Percentiles rank a stretch among this genome's conserved stretches.
Evolutionary conservation across 2,113 vertebrate species (phyloP).

Genomic region (Tetrax tetrax): DNA sequence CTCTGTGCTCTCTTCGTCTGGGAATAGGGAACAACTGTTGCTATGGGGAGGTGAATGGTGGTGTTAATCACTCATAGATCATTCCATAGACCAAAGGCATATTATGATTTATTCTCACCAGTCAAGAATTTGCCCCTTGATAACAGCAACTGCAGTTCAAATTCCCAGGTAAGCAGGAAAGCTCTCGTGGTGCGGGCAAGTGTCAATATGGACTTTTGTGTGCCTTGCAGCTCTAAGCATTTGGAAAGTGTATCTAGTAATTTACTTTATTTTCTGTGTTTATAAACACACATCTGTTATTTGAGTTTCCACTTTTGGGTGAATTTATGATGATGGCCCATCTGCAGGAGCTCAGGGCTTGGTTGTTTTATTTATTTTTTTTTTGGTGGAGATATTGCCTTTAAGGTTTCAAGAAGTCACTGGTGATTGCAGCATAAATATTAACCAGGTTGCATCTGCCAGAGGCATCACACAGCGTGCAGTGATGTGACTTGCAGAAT

Average conservation of each 20-base stretch:
- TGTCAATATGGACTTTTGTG: neutral
- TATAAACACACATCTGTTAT: constrained; percentile 33
- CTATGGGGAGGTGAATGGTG: constrained; percentile 9
- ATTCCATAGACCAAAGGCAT: neutral
- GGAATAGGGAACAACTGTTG: constrained; percentile 43
- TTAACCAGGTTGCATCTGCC: constrained; percentile 15
- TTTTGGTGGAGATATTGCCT: neutral
- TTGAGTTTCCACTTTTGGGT: constrained; percentile 23
- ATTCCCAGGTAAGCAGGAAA: constrained; percentile 6
- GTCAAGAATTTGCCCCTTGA: constrained; percentile 10
- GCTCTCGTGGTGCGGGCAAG: neutral
- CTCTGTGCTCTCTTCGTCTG: neutral
- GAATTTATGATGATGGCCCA: constrained; percentile 22
- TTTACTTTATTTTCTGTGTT: constrained; percentile 7
- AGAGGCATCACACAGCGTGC: constrained; percentile 3
- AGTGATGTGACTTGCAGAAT: constrained; percentile 70
- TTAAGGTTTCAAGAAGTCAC: constrained; percentile 64
- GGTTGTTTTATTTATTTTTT: neutral
- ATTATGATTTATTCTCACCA: constrained; percentile 13
- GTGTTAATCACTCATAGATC: constrained; percentile 31
- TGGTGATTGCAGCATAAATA: constrained; percentile 61
- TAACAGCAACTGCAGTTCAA: neutral
- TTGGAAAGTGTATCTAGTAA: constrained; percentile 20
- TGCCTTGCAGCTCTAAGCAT: neutral
- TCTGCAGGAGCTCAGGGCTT: constrained; percentile 32